phyloP scores from a whole-genome alignment of 2,888 invertebrate species.

The Entomobrya multifasciata region DNA sequence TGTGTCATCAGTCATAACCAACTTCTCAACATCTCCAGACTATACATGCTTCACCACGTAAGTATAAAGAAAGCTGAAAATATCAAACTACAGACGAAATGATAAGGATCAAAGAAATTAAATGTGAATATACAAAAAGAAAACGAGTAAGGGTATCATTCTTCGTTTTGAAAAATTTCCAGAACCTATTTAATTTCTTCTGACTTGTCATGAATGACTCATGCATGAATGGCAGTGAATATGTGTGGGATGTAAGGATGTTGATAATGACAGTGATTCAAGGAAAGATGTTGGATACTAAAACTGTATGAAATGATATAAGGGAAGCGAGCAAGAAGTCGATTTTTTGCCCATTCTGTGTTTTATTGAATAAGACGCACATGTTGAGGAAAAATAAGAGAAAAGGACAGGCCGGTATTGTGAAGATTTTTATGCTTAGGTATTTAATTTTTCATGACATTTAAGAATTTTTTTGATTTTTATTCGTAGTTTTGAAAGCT shows the following conservation, averaged over 20 bases:
- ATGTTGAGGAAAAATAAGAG: not conserved
- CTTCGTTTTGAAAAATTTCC: too few species aligned
- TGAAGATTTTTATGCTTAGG: too few species aligned
- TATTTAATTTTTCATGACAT: too few species aligned
- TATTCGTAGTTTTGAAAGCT: too few species aligned
- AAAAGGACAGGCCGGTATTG: not conserved
- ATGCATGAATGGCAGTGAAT: not conserved
- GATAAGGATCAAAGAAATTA: too few species aligned
- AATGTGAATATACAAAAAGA: too few species aligned
- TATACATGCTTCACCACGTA: too few species aligned
- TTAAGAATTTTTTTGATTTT: too few species aligned
- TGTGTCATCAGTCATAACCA: constrained; percentile 30
- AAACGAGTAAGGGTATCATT: too few species aligned
- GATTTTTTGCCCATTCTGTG: not conserved
- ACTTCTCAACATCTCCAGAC: too few species aligned
- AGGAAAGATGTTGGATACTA: not conserved
- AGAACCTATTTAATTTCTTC: constrained; percentile 24
- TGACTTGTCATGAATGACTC: constrained; percentile 1
- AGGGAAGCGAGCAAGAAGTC: not conserved
- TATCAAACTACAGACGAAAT: too few species aligned
- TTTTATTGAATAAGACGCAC: not conserved
- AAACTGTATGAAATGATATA: not conserved
- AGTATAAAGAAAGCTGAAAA: too few species aligned
- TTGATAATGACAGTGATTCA: constrained; percentile 26
- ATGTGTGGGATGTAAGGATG: not conserved